phyloP scores from a whole-genome alignment of 2,797 vertebrate species.

The Octomys mimax region DNA sequence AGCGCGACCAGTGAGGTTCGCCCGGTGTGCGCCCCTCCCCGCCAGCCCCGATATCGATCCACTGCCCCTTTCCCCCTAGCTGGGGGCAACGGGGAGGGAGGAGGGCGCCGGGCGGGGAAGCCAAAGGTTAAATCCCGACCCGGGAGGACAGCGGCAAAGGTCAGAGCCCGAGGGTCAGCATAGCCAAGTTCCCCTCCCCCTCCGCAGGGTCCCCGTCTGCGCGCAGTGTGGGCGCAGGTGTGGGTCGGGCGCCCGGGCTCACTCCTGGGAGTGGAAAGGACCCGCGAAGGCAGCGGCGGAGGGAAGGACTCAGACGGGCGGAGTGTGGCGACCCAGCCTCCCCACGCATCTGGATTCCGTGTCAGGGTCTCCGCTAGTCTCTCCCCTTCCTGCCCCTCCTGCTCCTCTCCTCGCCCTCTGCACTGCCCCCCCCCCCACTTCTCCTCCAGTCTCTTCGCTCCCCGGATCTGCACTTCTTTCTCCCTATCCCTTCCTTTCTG shows the following conservation, averaged over 20 bases:
- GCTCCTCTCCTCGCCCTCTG: not conserved
- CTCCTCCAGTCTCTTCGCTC: not conserved
- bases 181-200: not conserved
- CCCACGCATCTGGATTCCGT: not conserved
- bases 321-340: not conserved
- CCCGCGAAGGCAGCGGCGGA: not conserved
- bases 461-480: too few relatives aligned
- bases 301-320: not conserved
- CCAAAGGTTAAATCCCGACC: conserved; percentile 73
- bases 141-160: conserved; percentile 65
- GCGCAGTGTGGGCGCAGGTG: not conserved
- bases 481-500: not conserved
- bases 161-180: conserved; percentile 64
- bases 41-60: conserved; percentile 43
- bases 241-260: not conserved
- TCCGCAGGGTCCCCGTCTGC: not conserved
- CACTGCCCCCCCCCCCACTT: not conserved
- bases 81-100: not conserved
- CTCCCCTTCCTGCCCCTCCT: not conserved
- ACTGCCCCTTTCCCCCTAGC: not conserved
- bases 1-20: not conserved
- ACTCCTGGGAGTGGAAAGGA: not conserved
- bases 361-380: not conserved
- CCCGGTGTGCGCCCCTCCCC: not conserved
- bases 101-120: not conserved